Evolutionary conservation across 2,888 invertebrate genomes (phyloP).

Genomic region (Isoperla grammatica): DNA sequence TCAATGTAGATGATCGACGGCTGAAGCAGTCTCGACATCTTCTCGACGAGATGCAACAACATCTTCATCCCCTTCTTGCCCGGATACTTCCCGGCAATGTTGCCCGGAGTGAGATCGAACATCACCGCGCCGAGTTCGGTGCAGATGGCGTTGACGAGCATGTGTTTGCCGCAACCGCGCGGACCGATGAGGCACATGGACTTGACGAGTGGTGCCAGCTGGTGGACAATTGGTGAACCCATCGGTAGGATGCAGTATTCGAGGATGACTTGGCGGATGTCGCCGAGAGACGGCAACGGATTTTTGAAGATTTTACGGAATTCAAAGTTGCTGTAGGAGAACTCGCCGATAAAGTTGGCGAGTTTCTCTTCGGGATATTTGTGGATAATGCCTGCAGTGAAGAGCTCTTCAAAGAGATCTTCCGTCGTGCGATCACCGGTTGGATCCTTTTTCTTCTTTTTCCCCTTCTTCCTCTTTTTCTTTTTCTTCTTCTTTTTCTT

Average conservation of each 20-base stretch:
- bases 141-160: slow-evolving; percentile 66
- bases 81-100: slow-evolving; percentile 61
- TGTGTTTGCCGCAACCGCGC: slow-evolving; percentile 61
- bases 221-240: slow-evolving; percentile 40
- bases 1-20: slow-evolving; percentile 62
- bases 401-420: slow-evolving; percentile 66
- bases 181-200: slow-evolving; percentile 68
- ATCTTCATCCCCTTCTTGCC: slow-evolving; percentile 48
- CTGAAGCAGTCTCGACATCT: slow-evolving; percentile 54
- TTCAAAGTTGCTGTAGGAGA: slow-evolving; percentile 55
- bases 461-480: slow-evolving; percentile 46
- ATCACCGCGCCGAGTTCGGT: slow-evolving; percentile 68
- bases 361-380: slow-evolving; percentile 53
- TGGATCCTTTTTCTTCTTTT: slow-evolving; percentile 53
- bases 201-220: slow-evolving; percentile 42
- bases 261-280: slow-evolving; percentile 53
- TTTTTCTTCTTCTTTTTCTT: slow-evolving; percentile 35
- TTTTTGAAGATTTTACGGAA: slow-evolving; percentile 40
- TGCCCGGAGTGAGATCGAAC: slow-evolving; percentile 67
- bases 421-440: slow-evolving; percentile 56
- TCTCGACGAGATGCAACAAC: slow-evolving; percentile 60
- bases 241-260: slow-evolving; percentile 57
- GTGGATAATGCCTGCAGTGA: slow-evolving; percentile 61
- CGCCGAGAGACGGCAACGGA: slow-evolving; percentile 54
- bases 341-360: slow-evolving; percentile 64